Base-by-base conservation (phyloP, 2,113 vertebrate genomes). In the Aldabrachelys gigantea region DNA sequence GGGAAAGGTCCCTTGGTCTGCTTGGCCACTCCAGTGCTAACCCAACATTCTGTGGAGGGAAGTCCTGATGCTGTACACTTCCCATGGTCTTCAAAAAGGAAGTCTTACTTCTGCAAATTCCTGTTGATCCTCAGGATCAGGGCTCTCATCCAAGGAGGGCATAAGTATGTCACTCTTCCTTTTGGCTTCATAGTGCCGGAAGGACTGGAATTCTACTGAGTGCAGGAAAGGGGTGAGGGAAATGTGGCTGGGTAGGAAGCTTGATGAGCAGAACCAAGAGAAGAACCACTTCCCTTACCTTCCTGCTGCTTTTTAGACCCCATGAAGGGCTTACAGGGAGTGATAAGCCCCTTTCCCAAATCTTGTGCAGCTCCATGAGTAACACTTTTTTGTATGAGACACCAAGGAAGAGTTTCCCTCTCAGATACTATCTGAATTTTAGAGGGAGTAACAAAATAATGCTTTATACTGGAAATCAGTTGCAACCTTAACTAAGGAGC, bases 201-300 rank as follows among this genome's bases (percentile, higher is more conserved):
- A 97, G 83, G 85, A 94, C 79, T 95, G 93, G 95, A 95, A 93
- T 79, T 88, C 87, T 72, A 53, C 38, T 38, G 3, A 91, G 75
- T 93, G 95, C 94, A 96, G 96, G 96, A 97, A 69, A n/a, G 62
- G 14, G 16, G 4, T 35, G 8, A 21, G 35, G 62, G 62, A n/a
- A 69, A n/a, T 96, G 90, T 84, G 72, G 22, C 57, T 8, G 95
- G 76, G 65, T 87, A 96, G 97, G 95, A 97, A 97, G 88, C 6
- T 82, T 92, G 91, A 92, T 92, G 92, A 79, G 62, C 62, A 69
- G 62, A 69, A 69, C 31, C 35, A 69, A 90, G 81, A 92, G 88
- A 82, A 96, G 92, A 92, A 79, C 0, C 44, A 35, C 79, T 85
- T 92, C 85, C 90, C 80, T 91, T 88, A 91, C 92, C 96, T 97